Conservation (phyloP, 2,113 vertebrate species). For the Panurus biarmicus region DNA sequence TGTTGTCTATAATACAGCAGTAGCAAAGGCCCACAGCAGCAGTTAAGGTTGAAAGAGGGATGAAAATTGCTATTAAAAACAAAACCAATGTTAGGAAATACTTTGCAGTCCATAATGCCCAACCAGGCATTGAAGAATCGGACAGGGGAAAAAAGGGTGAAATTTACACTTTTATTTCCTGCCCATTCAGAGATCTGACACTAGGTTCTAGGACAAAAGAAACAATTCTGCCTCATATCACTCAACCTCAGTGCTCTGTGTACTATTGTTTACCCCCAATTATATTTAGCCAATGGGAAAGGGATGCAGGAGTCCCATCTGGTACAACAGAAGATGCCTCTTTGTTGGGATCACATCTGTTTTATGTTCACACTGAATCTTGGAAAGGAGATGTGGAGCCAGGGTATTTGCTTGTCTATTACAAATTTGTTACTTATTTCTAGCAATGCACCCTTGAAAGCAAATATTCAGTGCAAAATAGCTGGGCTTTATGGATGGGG, state of each 20-base stretch:
- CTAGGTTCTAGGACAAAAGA: background rate
- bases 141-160: background rate
- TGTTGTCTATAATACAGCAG: background rate
- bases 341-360: constrained; percentile 33
- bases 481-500: background rate
- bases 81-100: background rate
- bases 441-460: constrained; percentile 19
- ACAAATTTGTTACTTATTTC: constrained; percentile 37
- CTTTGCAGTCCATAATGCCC: background rate
- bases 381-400: constrained; percentile 13
- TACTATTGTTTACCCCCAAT: background rate
- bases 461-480: background rate
- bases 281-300: constrained; percentile 2
- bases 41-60: background rate
- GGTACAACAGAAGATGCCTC: constrained; percentile 13
- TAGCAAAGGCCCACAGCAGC: background rate
- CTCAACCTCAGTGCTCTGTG: background rate
- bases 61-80: background rate
- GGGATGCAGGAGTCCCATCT: background rate
- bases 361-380: constrained; percentile 42
- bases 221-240: background rate
- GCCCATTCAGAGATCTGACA: background rate
- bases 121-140: background rate
- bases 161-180: background rate
- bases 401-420: constrained; percentile 9